Evolutionary conservation across 2,113 vertebrate species (phyloP).

Genomic region (Isurus oxyrinchus): DNA sequence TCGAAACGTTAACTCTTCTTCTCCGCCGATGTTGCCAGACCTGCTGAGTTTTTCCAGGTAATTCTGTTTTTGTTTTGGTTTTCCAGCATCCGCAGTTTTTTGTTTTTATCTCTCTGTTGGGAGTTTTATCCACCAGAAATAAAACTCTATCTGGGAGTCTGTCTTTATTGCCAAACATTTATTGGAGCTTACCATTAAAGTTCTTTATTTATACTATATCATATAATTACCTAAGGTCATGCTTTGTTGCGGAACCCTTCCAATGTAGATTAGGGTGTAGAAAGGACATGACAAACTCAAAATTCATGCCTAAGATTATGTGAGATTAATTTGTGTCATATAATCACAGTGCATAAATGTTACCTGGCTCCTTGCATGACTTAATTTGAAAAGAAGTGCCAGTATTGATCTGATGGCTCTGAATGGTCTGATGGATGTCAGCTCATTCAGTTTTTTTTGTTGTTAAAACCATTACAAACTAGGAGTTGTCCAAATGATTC

Average conservation of each 20-base stretch:
- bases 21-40: too few species aligned
- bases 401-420: not conserved
- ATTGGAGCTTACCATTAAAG: too few species aligned
- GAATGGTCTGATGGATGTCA: not conserved
- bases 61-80: too few species aligned
- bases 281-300: not conserved
- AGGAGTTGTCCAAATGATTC: not conserved
- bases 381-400: not conserved
- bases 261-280: not conserved
- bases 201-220: not conserved
- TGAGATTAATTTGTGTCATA: not conserved
- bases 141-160: too few species aligned
- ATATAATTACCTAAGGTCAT: not conserved
- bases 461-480: not conserved
- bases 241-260: not conserved
- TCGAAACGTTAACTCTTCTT: too few species aligned
- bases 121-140: too few species aligned
- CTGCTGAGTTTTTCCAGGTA: too few species aligned
- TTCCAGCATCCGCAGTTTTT: too few species aligned
- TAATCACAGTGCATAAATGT: not conserved
- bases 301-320: not conserved
- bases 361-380: not conserved
- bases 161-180: too few species aligned
- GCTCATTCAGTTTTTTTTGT: not conserved
- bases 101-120: too few species aligned